Percentiles rank a stretch among this genome's conserved stretches.
Evolutionary conservation across 2,888 invertebrate genomes (phyloP).

Genomic region (Meghimatium bilineatum): DNA sequence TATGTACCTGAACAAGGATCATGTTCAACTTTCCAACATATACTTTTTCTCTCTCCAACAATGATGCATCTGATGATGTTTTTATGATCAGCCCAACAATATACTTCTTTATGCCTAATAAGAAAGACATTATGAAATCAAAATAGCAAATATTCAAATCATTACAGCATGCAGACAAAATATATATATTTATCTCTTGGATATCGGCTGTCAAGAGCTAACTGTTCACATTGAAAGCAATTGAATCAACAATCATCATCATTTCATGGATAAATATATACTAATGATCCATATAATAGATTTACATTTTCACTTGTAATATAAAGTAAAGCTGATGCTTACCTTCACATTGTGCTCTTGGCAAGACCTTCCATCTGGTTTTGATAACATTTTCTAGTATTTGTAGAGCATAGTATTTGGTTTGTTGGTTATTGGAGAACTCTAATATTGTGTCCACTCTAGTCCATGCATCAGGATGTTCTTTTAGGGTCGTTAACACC

Average conservation of each 20-base stretch:
- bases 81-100: conserved; percentile 99
- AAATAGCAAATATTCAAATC: conserved; percentile 15
- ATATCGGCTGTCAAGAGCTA: too few species aligned
- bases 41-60: conserved; percentile 94
- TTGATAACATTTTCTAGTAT: conserved; percentile 99
- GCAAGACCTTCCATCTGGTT: conserved; percentile 98
- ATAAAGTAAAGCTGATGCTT: conserved; percentile 17
- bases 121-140: background rate
- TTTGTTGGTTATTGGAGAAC: conserved; percentile 96
- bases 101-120: conserved; percentile 95
- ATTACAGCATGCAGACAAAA: too few species aligned
- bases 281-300: background rate
- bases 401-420: conserved; percentile 99
- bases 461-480: conserved; percentile 99
- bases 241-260: background rate
- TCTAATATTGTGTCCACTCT: conserved; percentile 99
- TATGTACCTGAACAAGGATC: conserved; percentile 95
- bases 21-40: conserved; percentile 98
- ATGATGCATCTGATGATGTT: conserved; percentile 93
- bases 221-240: too few species aligned
- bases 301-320: background rate
- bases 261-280: background rate
- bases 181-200: too few species aligned
- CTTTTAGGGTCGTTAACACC: conserved; percentile 94
- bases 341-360: conserved; percentile 96